Conservation (phyloP, 1,140 invertebrate genomes). For the Anastatus disparis region DNA sequence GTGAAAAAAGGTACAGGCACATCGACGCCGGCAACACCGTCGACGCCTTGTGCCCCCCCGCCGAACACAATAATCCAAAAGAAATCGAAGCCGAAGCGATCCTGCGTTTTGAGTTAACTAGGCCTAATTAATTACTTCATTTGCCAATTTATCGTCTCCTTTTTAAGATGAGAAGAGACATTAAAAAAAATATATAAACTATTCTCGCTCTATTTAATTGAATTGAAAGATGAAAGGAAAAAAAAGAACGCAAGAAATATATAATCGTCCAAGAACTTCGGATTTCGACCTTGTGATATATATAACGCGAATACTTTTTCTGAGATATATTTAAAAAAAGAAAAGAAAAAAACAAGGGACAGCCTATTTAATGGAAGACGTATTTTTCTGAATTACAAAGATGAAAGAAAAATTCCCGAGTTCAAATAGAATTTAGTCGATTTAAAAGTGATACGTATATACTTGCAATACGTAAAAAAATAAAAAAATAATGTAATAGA, state of each 20-base stretch:
- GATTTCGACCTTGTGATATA: slow-evolving; percentile 37
- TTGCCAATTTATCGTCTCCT: slow-evolving; percentile 10
- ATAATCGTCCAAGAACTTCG: neutral
- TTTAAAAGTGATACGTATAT: slow-evolving; percentile 57
- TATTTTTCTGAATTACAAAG: slow-evolving; percentile 40
- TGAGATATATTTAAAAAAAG: slow-evolving; percentile 31
- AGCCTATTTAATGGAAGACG: slow-evolving; percentile 20
- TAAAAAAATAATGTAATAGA: slow-evolving; percentile 46
- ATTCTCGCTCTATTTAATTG: neutral
- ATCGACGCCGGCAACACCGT: slow-evolving; percentile 60
- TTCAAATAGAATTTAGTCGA: slow-evolving; percentile 41
- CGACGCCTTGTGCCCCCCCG: slow-evolving; percentile 56
- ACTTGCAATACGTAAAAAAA: slow-evolving; percentile 38
- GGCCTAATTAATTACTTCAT: slow-evolving; percentile 9
- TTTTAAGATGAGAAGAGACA: slow-evolving; percentile 15
- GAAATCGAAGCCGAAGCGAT: slow-evolving; percentile 62
- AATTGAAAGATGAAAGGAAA: neutral
- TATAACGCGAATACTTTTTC: slow-evolving; percentile 25
- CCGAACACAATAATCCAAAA: slow-evolving; percentile 56
- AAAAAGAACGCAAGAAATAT: neutral
- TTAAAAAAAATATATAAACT: too few relatives aligned
- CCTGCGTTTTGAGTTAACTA: slow-evolving; percentile 64
- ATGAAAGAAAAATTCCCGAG: slow-evolving; percentile 4
- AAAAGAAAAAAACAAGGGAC: too few relatives aligned
- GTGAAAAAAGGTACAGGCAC: slow-evolving; percentile 57